Percentiles rank a stretch among this genome's conserved stretches.
Conservation (phyloP, 2,113 vertebrate genomes). For the Hippotragus niger region DNA sequence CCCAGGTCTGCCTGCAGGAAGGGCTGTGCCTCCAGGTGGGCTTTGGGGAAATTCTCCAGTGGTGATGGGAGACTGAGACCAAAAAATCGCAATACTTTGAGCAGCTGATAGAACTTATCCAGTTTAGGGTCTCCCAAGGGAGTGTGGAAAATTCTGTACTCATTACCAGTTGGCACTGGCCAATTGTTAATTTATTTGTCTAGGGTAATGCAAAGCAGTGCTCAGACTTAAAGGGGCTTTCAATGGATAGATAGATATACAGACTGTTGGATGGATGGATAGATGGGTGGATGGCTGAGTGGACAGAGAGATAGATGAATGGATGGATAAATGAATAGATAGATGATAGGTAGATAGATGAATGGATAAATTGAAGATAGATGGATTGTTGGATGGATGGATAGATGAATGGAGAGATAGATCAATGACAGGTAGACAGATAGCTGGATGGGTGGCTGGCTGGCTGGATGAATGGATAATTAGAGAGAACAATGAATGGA, state of each 20-base stretch:
- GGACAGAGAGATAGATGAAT: background rate
- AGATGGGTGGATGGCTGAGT: background rate
- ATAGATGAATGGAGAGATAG: background rate
- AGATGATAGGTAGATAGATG: background rate
- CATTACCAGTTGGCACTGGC: background rate
- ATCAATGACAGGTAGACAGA: background rate
- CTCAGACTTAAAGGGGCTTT: background rate
- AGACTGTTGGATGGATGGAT: background rate
- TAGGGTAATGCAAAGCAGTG: background rate
- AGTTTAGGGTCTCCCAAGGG: background rate
- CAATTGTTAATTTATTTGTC: background rate
- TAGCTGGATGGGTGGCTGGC: background rate
- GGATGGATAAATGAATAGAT: background rate
- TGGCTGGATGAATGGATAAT: background rate
- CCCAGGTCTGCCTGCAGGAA: background rate
- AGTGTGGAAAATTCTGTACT: background rate
- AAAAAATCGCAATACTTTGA: background rate
- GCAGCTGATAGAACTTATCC: background rate
- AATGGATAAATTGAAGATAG: background rate
- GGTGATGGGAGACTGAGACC: background rate
- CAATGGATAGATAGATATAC: background rate
- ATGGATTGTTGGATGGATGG: background rate
- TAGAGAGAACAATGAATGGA: background rate
- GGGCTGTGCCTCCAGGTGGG: background rate
- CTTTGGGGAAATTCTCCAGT: background rate